Conservation (phyloP, 2,113 vertebrate species). For the Protomyctophum bolini region DNA sequence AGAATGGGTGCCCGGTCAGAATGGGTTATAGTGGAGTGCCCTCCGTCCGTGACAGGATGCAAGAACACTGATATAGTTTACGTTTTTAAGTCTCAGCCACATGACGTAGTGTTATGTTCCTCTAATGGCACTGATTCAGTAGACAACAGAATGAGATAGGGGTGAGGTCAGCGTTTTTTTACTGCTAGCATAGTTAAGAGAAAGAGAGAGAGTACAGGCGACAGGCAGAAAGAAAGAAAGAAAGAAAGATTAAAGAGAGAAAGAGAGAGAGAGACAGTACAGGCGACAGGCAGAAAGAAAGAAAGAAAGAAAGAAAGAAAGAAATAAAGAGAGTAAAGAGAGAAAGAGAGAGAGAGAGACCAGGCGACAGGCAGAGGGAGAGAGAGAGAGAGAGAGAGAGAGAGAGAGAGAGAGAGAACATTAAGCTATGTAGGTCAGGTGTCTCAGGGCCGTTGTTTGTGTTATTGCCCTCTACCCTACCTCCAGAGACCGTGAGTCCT, state of each 20-base stretch:
- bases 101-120: constrained; percentile 35
- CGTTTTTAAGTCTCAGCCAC: constrained; percentile 53
- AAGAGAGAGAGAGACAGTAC: constrained; percentile 2
- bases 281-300: no score
- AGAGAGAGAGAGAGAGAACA: constrained; percentile 6
- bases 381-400: neutral
- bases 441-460: constrained; percentile 25
- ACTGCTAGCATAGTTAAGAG: constrained; percentile 35
- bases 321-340: constrained; percentile 6
- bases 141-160: constrained; percentile 13
- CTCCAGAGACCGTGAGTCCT: neutral
- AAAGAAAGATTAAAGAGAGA: neutral
- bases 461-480: constrained; percentile 20
- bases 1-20: no score
- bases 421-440: constrained; percentile 56
- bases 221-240: no score
- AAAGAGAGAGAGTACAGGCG: no score
- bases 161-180: constrained; percentile 67
- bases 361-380: no score
- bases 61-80: constrained; percentile 27
- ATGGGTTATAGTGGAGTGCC: neutral
- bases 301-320: no score
- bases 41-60: constrained; percentile 38
- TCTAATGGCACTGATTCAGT: constrained; percentile 54
- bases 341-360: neutral